Percentiles rank a stretch among this genome's conserved stretches.
Evolutionary conservation across 1,140 invertebrate species (phyloP).

Genomic region (Leptinotarsa lineolata): DNA sequence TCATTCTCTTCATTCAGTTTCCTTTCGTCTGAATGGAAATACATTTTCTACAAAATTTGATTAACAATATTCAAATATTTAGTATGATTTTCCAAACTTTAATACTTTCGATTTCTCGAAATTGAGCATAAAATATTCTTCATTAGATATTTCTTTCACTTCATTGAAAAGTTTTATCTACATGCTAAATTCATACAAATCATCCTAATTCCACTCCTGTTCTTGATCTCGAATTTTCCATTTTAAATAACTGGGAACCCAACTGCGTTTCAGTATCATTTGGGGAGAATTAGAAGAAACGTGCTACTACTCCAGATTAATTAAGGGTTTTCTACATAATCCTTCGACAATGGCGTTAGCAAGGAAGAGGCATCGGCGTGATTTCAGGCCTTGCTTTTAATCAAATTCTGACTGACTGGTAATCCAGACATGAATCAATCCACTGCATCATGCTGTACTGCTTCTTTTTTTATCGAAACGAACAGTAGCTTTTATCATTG

Average conservation of each 20-base stretch:
- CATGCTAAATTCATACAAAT: no score
- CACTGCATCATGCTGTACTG: conserved; percentile 6
- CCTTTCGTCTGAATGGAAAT: no score
- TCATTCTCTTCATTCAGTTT: no score
- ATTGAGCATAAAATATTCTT: no score
- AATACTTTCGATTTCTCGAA: no score
- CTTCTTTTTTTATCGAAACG: not conserved
- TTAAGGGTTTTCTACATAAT: conserved; percentile 27
- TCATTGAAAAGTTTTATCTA: no score
- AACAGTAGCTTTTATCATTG: no score
- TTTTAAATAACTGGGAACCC: not conserved
- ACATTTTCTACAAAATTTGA: no score
- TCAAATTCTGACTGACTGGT: conserved; percentile 22
- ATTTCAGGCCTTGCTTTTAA: conserved; percentile 21
- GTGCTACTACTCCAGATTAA: conserved; percentile 19
- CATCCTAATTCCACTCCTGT: no score
- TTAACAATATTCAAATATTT: no score
- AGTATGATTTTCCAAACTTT: no score
- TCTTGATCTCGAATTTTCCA: not conserved
- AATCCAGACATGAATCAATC: conserved; percentile 15
- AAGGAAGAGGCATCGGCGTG: conserved; percentile 23
- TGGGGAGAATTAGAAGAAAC: not conserved
- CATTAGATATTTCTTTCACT: no score
- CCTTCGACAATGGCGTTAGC: conserved; percentile 20
- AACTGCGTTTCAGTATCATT: conserved; percentile 12